Evolutionary conservation across 2,113 vertebrate genomes (phyloP).

Genomic region (Pipa parva): DNA sequence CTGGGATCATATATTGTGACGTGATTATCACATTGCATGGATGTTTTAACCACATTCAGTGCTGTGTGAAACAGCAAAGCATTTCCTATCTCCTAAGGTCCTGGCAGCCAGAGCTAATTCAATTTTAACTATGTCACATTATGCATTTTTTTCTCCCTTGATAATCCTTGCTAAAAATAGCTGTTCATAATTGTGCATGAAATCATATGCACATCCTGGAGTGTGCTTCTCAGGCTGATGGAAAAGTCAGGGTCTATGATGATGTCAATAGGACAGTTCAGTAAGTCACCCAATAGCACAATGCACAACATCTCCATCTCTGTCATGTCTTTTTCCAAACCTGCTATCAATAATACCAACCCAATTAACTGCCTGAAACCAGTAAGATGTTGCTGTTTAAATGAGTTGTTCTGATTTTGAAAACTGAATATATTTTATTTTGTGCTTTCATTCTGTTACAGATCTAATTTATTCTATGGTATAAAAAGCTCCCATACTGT

Average conservation of each 20-base stretch:
- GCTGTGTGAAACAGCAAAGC: neutral
- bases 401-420: conserved; percentile 18
- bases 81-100: conserved; percentile 18
- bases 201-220: conserved; percentile 12
- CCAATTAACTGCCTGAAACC: conserved; percentile 3
- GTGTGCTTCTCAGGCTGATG: conserved; percentile 5
- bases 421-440: neutral
- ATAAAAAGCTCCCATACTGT: conserved; percentile 16
- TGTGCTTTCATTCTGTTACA: conserved; percentile 12
- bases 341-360: conserved; percentile 6
- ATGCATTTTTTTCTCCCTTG: conserved; percentile 22
- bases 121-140: conserved; percentile 25
- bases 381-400: neutral
- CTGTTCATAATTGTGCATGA: conserved; percentile 24
- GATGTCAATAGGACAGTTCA: conserved; percentile 26
- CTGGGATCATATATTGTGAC: too few species aligned
- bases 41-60: conserved; percentile 14
- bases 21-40: neutral
- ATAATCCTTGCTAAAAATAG: conserved; percentile 33
- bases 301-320: conserved; percentile 4
- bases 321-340: conserved; percentile 4
- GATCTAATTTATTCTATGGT: conserved; percentile 14
- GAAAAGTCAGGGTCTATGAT: conserved; percentile 23
- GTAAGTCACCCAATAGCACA: conserved; percentile 12
- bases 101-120: conserved; percentile 17